phyloP scores from a whole-genome alignment of 2,797 vertebrate genomes.

The Rhyacichthys aspro region DNA sequence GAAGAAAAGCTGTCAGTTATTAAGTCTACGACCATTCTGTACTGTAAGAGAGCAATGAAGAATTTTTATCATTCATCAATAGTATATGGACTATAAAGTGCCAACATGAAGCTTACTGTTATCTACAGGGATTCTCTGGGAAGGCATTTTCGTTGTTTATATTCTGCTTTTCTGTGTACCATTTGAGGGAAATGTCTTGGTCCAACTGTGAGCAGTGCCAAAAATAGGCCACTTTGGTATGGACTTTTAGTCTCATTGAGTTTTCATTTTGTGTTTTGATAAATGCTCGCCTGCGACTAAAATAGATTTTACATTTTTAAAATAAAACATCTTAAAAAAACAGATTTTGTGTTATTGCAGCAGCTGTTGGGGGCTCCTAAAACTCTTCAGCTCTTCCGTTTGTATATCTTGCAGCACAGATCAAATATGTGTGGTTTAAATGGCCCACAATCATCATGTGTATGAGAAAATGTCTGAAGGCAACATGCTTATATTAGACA shows the following conservation, averaged over 20 bases:
- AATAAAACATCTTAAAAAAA: slow-evolving; percentile 46
- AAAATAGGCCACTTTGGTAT: slow-evolving; percentile 36
- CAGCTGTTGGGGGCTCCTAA: slow-evolving; percentile 51
- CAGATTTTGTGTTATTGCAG: slow-evolving; percentile 52
- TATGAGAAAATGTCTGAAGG: slow-evolving; percentile 44
- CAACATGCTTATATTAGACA: slow-evolving; percentile 49
- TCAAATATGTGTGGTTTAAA: slow-evolving; percentile 34
- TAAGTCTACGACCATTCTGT: slow-evolving; percentile 23
- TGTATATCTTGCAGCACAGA: slow-evolving; percentile 40
- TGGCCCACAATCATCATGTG: slow-evolving; percentile 17
- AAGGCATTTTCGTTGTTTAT: slow-evolving; percentile 42
- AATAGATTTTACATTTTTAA: slow-evolving; percentile 46
- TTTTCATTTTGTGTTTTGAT: slow-evolving; percentile 50
- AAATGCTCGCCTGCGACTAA: slow-evolving; percentile 45
- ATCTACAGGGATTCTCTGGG: slow-evolving; percentile 28
- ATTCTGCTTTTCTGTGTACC: slow-evolving; percentile 57
- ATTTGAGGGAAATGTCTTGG: slow-evolving; percentile 62
- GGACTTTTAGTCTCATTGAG: slow-evolving; percentile 40
- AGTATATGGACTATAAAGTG: slow-evolving; percentile 49
- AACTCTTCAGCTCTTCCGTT: slow-evolving; percentile 37
- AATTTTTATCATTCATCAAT: slow-evolving; percentile 13
- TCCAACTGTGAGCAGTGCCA: slow-evolving; percentile 69
- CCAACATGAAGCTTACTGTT: slow-evolving; percentile 22
- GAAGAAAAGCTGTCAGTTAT: slow-evolving; percentile 20
- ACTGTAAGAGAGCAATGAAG: slow-evolving; percentile 37